These are phyloP conservation scores for Plutomurus gul DNA, from an alignment of 1,140 invertebrate genomes.

Conservation along the genomic window DNA sequence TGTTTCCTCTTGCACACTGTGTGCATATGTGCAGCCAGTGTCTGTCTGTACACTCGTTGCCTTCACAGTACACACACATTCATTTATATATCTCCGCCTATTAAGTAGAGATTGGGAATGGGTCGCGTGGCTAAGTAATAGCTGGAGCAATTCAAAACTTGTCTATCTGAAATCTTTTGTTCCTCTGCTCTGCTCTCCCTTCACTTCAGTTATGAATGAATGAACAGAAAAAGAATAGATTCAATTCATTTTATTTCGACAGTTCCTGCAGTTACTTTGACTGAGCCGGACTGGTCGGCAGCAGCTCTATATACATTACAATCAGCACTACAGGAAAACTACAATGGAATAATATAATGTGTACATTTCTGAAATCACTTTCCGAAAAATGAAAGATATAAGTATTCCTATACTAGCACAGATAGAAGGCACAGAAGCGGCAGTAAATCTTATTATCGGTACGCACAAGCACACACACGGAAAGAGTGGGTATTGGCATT, in stretches of 20 bases:
- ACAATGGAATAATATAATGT: too few species aligned
- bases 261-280: background rate
- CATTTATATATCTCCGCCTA: background rate
- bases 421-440: too few species aligned
- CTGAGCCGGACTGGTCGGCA: background rate
- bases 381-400: background rate
- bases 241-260: slow-evolving; percentile 30
- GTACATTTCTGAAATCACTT: background rate
- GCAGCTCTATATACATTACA: background rate
- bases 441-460: too few species aligned
- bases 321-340: background rate
- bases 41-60: too few species aligned
- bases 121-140: slow-evolving; percentile 10
- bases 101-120: slow-evolving; percentile 3
- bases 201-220: slow-evolving; percentile 9
- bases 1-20: background rate
- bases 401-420: too few species aligned
- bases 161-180: slow-evolving; percentile 17
- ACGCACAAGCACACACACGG: too few species aligned
- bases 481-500: background rate
- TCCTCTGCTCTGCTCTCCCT: background rate
- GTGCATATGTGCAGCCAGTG: background rate
- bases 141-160: slow-evolving; percentile 10
- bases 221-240: slow-evolving; percentile 19
- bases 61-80: too few species aligned